Conservation (phyloP, 1,140 invertebrate genomes). For the Panagrolaimus sp. region DNA sequence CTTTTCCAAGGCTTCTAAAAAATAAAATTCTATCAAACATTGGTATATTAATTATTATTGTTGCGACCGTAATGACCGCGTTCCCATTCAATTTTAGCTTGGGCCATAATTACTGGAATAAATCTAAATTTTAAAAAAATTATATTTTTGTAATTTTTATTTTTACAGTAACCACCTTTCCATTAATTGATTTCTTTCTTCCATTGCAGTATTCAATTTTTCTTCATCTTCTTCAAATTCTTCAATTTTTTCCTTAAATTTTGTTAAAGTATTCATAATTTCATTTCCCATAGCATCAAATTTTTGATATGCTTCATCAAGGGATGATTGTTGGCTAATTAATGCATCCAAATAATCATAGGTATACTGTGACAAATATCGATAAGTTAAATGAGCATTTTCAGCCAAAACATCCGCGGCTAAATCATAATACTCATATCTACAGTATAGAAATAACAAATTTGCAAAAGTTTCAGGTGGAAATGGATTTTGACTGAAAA, state of each 20-base stretch:
- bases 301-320: slow-evolving; percentile 92
- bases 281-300: slow-evolving; percentile 88
- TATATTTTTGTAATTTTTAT: slow-evolving; percentile 24
- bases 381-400: slow-evolving; percentile 92
- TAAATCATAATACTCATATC: slow-evolving; percentile 93
- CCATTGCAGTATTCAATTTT: slow-evolving; percentile 19
- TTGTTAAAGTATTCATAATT: slow-evolving; percentile 80
- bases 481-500: slow-evolving; percentile 84
- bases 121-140: slow-evolving; percentile 62
- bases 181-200: slow-evolving; percentile 36
- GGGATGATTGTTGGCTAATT: slow-evolving; percentile 92
- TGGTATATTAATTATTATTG: slow-evolving; percentile 68
- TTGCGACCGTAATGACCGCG: slow-evolving; percentile 80
- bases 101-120: slow-evolving; percentile 92
- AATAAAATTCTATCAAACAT: not conserved
- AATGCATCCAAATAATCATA: slow-evolving; percentile 76
- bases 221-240: slow-evolving; percentile 35
- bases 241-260: slow-evolving; percentile 86
- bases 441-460: slow-evolving; percentile 83
- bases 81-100: slow-evolving; percentile 98
- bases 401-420: slow-evolving; percentile 96
- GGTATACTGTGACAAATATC: slow-evolving; percentile 79
- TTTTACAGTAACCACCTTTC: slow-evolving; percentile 35
- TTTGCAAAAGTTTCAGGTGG: slow-evolving; percentile 97
- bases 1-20: slow-evolving; percentile 55